Conservation (phyloP, 2,113 vertebrate genomes). For the Anser brachyrhynchus region DNA sequence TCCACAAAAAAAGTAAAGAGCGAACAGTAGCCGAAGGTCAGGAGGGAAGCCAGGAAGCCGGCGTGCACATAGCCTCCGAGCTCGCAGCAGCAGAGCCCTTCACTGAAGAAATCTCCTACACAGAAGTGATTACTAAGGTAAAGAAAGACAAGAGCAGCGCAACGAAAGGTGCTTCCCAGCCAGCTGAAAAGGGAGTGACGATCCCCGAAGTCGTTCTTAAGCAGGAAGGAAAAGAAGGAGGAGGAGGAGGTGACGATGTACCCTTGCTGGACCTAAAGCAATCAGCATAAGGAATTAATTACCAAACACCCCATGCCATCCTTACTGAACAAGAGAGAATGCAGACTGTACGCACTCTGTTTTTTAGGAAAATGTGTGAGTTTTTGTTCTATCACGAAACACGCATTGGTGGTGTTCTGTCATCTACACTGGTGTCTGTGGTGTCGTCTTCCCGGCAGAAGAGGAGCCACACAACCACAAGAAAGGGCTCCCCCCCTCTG, state of each 20-base stretch:
- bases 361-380: constrained; percentile 25
- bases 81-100: constrained; percentile 78
- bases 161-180: constrained; percentile 62
- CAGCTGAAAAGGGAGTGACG: constrained; percentile 42
- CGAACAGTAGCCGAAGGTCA: constrained; percentile 81
- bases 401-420: neutral
- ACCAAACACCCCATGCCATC: neutral
- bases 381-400: neutral
- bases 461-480: neutral
- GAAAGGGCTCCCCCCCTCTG: neutral
- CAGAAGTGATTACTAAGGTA: constrained; percentile 82
- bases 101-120: constrained; percentile 80
- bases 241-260: constrained; percentile 74
- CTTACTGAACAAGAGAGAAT: neutral
- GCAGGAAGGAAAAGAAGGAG: constrained; percentile 77
- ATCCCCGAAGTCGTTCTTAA: constrained; percentile 75
- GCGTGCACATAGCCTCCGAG: constrained; percentile 47
- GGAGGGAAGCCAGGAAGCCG: constrained; percentile 81
- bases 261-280: constrained; percentile 88
- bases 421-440: neutral
- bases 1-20: constrained; percentile 86
- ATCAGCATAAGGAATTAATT: constrained; percentile 72
- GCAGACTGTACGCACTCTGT: neutral
- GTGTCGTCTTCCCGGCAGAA: neutral
- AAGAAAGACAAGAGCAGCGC: constrained; percentile 81